phyloP scores from a whole-genome alignment of 2,113 vertebrate species.

The Pituophis catenifer region DNA sequence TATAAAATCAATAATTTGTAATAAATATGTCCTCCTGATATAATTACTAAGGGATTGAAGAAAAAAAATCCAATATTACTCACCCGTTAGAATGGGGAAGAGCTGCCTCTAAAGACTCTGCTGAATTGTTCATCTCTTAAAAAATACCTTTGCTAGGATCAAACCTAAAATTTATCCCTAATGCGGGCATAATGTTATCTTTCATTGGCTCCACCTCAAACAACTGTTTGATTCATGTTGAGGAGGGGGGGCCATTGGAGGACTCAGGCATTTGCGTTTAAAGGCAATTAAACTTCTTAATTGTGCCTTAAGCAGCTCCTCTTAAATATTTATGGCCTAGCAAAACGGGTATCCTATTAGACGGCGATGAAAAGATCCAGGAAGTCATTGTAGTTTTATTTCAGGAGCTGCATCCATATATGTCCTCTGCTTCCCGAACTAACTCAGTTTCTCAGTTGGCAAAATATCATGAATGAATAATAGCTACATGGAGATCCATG shows the following conservation, averaged over 20 bases:
- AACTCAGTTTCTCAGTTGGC: background rate
- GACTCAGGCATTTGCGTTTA: slow-evolving; percentile 53
- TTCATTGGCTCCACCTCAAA: slow-evolving; percentile 54
- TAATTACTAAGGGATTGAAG: slow-evolving; percentile 81
- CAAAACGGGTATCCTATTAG: too few relatives aligned
- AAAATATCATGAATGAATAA: background rate
- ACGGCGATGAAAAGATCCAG: background rate
- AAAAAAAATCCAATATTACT: slow-evolving; percentile 72
- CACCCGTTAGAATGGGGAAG: slow-evolving; percentile 73
- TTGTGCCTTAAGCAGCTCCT: slow-evolving; percentile 16
- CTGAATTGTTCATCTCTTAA: slow-evolving; percentile 72
- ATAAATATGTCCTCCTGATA: slow-evolving; percentile 82
- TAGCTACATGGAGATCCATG: background rate
- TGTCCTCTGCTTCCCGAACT: background rate
- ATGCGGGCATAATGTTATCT: slow-evolving; percentile 66
- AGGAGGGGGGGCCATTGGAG: background rate
- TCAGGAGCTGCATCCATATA: background rate
- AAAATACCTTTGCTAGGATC: slow-evolving; percentile 69
- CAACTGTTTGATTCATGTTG: slow-evolving; percentile 55
- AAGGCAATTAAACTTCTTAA: slow-evolving; percentile 40
- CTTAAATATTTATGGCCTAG: background rate
- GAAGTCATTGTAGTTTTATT: background rate
- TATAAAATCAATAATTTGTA: slow-evolving; percentile 82
- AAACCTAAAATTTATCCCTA: slow-evolving; percentile 64
- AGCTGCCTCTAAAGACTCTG: slow-evolving; percentile 72